These are phyloP conservation scores for Scortum barcoo DNA, from an alignment of 2,113 vertebrate species.

Conservation along the genomic window DNA sequence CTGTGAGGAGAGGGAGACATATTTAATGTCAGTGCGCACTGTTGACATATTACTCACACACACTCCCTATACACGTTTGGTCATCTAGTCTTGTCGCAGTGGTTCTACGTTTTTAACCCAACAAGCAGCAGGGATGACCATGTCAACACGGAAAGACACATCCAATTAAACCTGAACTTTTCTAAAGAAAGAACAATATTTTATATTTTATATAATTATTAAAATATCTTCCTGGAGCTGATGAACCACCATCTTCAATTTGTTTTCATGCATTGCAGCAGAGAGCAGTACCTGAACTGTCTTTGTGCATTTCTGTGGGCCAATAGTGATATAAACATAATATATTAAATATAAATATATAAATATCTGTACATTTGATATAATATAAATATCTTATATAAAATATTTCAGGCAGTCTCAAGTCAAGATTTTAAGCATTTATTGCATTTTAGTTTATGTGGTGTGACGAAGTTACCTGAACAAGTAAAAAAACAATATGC, in stretches of 20 bases:
- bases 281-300: background rate
- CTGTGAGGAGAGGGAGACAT: slow-evolving; percentile 56
- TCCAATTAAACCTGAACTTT: background rate
- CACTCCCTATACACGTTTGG: background rate
- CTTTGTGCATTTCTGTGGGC: background rate
- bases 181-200: background rate
- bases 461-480: no score
- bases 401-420: no score
- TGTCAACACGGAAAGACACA: background rate
- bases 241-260: no score
- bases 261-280: background rate
- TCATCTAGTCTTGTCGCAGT: background rate
- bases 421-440: no score
- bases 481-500: background rate
- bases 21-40: background rate
- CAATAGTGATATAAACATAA: background rate
- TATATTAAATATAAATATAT: no score
- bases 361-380: no score
- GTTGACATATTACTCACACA: background rate
- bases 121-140: background rate
- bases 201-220: background rate
- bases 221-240: background rate
- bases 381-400: no score
- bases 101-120: background rate
- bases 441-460: no score